Evolutionary conservation across 2,797 vertebrate genomes (phyloP).

Genomic region (Arnoldichthys spilopterus): DNA sequence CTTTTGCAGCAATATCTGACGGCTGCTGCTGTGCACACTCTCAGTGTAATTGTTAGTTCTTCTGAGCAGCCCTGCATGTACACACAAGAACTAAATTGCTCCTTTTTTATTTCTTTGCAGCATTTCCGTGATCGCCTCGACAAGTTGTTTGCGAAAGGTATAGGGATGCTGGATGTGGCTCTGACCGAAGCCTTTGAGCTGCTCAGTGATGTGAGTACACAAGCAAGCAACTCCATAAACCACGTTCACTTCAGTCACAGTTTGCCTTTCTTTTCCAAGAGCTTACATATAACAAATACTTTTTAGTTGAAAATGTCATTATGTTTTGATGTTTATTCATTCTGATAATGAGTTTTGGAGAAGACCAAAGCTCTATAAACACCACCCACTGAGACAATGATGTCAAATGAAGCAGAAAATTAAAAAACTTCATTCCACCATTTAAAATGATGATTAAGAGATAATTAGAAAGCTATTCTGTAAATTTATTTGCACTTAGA

Average conservation of each 20-base stretch:
- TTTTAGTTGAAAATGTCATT: slow-evolving; percentile 3
- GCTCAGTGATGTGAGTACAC: slow-evolving; percentile 87
- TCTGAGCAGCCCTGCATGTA: slow-evolving; percentile 14
- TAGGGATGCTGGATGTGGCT: slow-evolving; percentile 95
- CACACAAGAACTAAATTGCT: slow-evolving; percentile 14
- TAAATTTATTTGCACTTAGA: slow-evolving; percentile 35
- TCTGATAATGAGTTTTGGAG: slow-evolving; percentile 9
- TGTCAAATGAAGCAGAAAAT: slow-evolving; percentile 42
- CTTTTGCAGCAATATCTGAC: slow-evolving; percentile 31
- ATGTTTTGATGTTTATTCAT: slow-evolving; percentile 25
- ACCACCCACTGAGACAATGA: slow-evolving; percentile 23
- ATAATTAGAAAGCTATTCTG: slow-evolving; percentile 17
- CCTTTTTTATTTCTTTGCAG: slow-evolving; percentile 67
- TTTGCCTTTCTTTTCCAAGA: not conserved
- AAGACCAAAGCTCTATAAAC: slow-evolving; percentile 13
- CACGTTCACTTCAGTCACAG: not conserved
- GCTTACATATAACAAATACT: not conserved
- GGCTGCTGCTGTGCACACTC: not conserved
- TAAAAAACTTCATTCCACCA: slow-evolving; percentile 28
- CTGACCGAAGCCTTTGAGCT: slow-evolving; percentile 95
- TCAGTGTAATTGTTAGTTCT: not conserved
- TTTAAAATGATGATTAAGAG: slow-evolving; percentile 33
- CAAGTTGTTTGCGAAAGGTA: slow-evolving; percentile 94
- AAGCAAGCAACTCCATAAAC: not conserved
- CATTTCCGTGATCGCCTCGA: slow-evolving; percentile 95